Evolutionary conservation across 2,113 vertebrate genomes (phyloP).

Genomic region (Clarias gariepinus): DNA sequence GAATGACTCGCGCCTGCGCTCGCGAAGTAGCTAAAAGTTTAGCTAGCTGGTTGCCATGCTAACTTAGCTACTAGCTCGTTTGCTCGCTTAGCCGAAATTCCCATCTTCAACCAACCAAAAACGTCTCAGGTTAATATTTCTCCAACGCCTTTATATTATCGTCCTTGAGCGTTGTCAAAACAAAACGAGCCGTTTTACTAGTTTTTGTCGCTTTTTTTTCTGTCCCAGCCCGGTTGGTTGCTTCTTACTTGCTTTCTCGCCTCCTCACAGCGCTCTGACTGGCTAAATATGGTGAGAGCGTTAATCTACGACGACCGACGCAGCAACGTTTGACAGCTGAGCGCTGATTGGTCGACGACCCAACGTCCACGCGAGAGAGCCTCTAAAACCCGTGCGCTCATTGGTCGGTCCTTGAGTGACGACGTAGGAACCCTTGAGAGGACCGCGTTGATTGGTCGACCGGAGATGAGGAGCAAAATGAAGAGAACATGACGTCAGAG

Average conservation of each 20-base stretch:
- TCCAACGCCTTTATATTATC: neutral
- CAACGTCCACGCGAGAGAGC: neutral
- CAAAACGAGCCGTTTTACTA: neutral
- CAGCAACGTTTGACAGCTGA: conserved; percentile 62
- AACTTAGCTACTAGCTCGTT: conserved; percentile 38
- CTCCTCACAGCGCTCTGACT: conserved; percentile 46
- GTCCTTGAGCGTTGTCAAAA: neutral
- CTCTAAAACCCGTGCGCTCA: neutral
- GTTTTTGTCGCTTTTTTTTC: neutral
- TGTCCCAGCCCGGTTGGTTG: conserved; percentile 58
- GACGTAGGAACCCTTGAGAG: conserved; percentile 1
- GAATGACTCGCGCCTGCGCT: neutral
- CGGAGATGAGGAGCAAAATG: neutral
- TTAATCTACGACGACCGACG: conserved; percentile 66
- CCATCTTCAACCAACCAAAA: conserved; percentile 23
- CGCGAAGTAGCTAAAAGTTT: conserved; percentile 26
- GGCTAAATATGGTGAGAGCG: conserved; percentile 79
- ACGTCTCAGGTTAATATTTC: neutral
- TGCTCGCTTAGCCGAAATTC: conserved; percentile 53
- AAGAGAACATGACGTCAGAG: conserved; percentile 30
- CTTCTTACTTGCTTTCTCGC: conserved; percentile 13
- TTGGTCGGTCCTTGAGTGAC: neutral
- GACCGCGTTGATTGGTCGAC: neutral
- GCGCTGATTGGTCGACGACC: conserved; percentile 49
- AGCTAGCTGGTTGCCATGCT: conserved; percentile 43